A percentile compares a stretch with the other conserved stretches of the same genome.
These are phyloP conservation scores for Podarcis cretensis DNA, from an alignment of 2,113 vertebrate species.

Conservation along the genomic window DNA sequence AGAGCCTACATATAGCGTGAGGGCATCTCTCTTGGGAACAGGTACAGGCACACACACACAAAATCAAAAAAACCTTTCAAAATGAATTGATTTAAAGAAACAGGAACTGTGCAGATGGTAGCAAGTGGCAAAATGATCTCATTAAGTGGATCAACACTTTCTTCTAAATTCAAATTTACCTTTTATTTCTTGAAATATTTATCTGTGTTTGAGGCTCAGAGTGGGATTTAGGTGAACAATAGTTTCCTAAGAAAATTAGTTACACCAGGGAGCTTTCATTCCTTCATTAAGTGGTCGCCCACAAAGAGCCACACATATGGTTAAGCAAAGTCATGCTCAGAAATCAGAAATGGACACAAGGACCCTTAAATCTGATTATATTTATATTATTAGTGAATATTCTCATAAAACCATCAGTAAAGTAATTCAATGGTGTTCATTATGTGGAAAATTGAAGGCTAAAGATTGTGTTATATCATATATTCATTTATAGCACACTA, in stretches of 20 bases:
- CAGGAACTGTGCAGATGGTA: neutral
- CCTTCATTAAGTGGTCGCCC: neutral
- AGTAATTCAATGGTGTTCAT: neutral
- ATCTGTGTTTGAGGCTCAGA: neutral
- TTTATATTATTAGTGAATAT: neutral
- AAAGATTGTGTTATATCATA: neutral
- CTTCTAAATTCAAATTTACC: neutral
- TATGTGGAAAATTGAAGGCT: neutral
- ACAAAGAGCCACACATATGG: neutral
- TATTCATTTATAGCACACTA: neutral
- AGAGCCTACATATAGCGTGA: neutral
- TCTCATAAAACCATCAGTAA: neutral
- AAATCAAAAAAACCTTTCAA: neutral
- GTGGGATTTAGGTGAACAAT: constrained; percentile 3
- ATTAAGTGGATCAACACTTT: neutral
- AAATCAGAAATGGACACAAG: neutral
- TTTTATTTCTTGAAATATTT: neutral
- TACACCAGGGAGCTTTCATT: neutral
- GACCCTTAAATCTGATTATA: neutral
- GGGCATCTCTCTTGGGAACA: neutral
- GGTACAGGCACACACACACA: neutral
- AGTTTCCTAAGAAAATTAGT: constrained; percentile 5
- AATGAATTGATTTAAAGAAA: neutral
- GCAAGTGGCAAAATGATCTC: neutral
- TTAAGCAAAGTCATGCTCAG: neutral